These are phyloP conservation scores for Microdon myrmicae DNA, from an alignment of 2,888 invertebrate genomes.

Conservation along the genomic window DNA sequence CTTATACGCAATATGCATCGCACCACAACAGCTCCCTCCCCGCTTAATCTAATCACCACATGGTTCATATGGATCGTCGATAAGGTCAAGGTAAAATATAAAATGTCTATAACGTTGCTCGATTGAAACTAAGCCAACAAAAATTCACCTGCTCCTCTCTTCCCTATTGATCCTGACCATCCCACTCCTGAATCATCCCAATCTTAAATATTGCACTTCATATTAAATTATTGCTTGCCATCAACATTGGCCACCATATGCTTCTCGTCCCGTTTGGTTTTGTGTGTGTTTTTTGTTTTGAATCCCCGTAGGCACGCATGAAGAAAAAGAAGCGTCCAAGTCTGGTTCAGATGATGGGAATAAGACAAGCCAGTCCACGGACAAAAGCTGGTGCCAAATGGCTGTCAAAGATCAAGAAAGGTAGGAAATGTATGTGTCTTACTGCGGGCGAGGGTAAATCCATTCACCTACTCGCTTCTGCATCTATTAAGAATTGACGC, in stretches of 20 bases:
- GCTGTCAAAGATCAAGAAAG: slow-evolving; percentile 88
- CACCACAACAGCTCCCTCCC: slow-evolving; percentile 96
- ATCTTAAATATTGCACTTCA: slow-evolving; percentile 26
- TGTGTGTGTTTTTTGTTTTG: slow-evolving; percentile 45
- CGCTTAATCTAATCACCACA: slow-evolving; percentile 95
- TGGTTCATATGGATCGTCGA: slow-evolving; percentile 89
- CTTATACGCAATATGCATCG: slow-evolving; percentile 98
- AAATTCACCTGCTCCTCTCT: slow-evolving; percentile 26
- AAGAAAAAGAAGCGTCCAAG: slow-evolving; percentile 83
- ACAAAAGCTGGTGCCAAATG: slow-evolving; percentile 90
- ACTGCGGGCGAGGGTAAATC: too few relatives aligned
- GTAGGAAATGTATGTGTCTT: slow-evolving; percentile 74
- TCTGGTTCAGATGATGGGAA: slow-evolving; percentile 83
- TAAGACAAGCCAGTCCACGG: slow-evolving; percentile 81
- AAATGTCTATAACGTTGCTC: slow-evolving; percentile 57
- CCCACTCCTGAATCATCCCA: slow-evolving; percentile 44
- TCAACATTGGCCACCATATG: neutral
- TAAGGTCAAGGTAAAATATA: slow-evolving; percentile 75
- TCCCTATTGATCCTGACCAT: slow-evolving; percentile 7
- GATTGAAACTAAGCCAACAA: slow-evolving; percentile 38
- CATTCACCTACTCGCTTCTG: too few relatives aligned
- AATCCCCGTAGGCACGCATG: slow-evolving; percentile 69
- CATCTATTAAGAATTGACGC: too few relatives aligned
- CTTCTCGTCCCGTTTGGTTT: neutral
- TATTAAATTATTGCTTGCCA: slow-evolving; percentile 33